Conservation (phyloP, 1,140 invertebrate species). For the Idris sp. region DNA sequence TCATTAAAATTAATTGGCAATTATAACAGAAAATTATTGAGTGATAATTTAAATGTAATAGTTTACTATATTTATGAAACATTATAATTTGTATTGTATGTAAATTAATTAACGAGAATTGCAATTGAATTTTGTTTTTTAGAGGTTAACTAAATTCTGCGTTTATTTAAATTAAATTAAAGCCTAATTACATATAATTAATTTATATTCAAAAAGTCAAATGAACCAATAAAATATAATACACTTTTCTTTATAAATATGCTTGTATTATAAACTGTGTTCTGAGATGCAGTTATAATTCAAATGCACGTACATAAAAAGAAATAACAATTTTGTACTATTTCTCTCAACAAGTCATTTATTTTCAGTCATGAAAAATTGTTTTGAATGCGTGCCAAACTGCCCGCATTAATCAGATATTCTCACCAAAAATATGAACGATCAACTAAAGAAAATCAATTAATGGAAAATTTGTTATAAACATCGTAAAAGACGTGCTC, state of each 20-base stretch:
- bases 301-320: slow-evolving; percentile 29
- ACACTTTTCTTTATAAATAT: slow-evolving; percentile 17
- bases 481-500: slow-evolving; percentile 4
- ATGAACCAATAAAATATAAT: slow-evolving; percentile 16
- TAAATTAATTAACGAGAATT: too few relatives aligned
- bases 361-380: slow-evolving; percentile 31
- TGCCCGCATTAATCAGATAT: slow-evolving; percentile 29
- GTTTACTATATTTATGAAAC: too few relatives aligned
- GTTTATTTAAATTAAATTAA: not conserved
- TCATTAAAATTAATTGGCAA: too few relatives aligned
- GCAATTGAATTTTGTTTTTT: too few relatives aligned
- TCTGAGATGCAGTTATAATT: slow-evolving; percentile 14
- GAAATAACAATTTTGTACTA: slow-evolving; percentile 35
- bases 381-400: slow-evolving; percentile 34
- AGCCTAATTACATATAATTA: slow-evolving; percentile 2
- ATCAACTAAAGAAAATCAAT: slow-evolving; percentile 19
- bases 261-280: slow-evolving; percentile 16
- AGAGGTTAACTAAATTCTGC: too few relatives aligned
- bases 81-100: too few relatives aligned
- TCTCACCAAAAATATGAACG: slow-evolving; percentile 27
- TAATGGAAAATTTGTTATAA: slow-evolving; percentile 25
- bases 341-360: slow-evolving; percentile 38
- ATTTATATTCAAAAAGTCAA: slow-evolving; percentile 1
- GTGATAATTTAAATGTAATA: too few relatives aligned
- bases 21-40: too few relatives aligned